A percentile compares a stretch with the other conserved stretches of the same genome.
Evolutionary conservation across 2,888 invertebrate species (phyloP).

Genomic region (Alloplasta piceator): DNA sequence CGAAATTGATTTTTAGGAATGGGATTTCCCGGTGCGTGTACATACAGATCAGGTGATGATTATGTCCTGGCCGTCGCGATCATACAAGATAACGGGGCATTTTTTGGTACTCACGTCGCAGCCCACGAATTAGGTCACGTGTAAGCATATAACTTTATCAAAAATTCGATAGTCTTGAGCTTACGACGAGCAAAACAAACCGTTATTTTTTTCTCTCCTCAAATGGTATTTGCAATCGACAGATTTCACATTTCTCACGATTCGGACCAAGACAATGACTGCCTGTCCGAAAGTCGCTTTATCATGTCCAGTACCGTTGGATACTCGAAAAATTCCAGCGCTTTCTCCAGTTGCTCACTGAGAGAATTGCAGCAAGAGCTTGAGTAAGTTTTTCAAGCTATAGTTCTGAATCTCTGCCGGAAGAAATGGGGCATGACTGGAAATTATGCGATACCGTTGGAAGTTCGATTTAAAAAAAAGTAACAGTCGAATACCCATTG

Average conservation of each 20-base stretch:
- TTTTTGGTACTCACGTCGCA: conserved; percentile 16
- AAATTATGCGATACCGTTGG: no score
- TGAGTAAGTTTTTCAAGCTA: no score
- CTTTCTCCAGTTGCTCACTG: no score
- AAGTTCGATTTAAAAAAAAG: no score
- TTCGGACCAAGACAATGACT: neutral
- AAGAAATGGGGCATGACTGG: no score
- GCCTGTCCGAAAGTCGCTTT: conserved; percentile 17
- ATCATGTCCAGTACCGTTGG: conserved; percentile 22
- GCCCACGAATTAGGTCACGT: conserved; percentile 60
- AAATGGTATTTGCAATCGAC: neutral
- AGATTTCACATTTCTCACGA: conserved; percentile 49
- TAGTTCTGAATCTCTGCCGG: no score
- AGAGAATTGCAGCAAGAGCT: no score
- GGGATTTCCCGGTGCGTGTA: conserved; percentile 19
- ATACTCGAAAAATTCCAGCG: no score
- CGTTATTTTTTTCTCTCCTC: neutral
- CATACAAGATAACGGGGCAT: conserved; percentile 36
- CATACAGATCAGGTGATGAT: fast-evolving
- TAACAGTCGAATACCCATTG: no score
- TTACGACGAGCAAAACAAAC: neutral
- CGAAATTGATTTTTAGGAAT: neutral
- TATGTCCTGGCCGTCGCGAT: conserved; percentile 1
- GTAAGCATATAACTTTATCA: conserved; percentile 24
- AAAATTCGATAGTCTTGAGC: neutral